These are phyloP conservation scores for Pocillopora damicornis DNA, from an alignment of 64 coral and sea anemone species.

Conservation along the genomic window DNA sequence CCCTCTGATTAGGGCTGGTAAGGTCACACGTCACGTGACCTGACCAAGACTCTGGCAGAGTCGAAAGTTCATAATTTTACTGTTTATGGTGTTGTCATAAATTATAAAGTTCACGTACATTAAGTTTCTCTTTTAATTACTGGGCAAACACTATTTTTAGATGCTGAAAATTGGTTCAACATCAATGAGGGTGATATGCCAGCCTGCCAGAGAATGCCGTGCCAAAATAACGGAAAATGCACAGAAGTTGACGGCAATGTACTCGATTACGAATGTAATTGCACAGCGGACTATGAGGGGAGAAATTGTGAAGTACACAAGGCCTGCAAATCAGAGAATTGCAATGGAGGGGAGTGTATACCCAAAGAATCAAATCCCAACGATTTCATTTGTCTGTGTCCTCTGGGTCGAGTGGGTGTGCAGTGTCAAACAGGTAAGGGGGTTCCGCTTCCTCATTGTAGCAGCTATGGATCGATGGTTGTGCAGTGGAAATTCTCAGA, in stretches of 20 bases:
- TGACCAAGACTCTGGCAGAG: too few relatives aligned
- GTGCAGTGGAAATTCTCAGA: not conserved
- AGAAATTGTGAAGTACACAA: conserved; percentile 52
- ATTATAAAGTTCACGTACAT: not conserved
- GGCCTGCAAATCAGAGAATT: conserved; percentile 57
- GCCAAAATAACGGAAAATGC: conserved; percentile 51
- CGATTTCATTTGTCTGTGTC: conserved; percentile 71
- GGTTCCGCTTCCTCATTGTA: not conserved
- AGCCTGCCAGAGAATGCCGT: conserved; percentile 60
- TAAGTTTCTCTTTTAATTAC: not conserved
- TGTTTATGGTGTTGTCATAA: too few relatives aligned
- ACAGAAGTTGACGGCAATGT: conserved; percentile 42
- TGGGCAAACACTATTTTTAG: not conserved
- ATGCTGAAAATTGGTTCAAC: conserved; percentile 73
- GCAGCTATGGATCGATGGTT: not conserved
- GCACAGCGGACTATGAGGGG: conserved; percentile 43
- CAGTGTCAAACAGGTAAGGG: conserved; percentile 65
- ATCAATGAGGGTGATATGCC: conserved; percentile 80
- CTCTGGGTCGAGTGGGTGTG: conserved; percentile 61
- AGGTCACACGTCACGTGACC: too few relatives aligned
- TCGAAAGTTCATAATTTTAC: too few relatives aligned
- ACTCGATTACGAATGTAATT: conserved; percentile 68
- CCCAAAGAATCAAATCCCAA: conserved; percentile 19
- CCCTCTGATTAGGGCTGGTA: too few relatives aligned
- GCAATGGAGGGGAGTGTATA: conserved; percentile 74